Percentiles rank a stretch among this genome's conserved stretches.
Evolutionary conservation across 2,113 vertebrate genomes (phyloP).

Genomic region (Ploceus nigricollis): DNA sequence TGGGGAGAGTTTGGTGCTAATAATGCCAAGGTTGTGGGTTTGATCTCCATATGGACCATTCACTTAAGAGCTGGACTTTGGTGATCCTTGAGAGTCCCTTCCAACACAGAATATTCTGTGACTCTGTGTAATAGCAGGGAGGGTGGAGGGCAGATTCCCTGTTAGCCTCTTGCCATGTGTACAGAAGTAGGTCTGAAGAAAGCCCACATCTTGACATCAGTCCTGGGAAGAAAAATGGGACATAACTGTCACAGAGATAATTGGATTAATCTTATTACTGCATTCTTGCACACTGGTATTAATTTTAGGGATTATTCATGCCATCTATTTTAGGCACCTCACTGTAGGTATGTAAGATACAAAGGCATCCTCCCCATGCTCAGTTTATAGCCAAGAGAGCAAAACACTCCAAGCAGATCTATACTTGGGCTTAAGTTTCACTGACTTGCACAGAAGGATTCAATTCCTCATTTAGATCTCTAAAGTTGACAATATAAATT

Average conservation of each 20-base stretch:
- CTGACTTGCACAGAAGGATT: background rate
- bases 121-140: background rate
- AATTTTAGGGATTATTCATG: background rate
- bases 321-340: background rate
- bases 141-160: background rate
- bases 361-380: background rate
- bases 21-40: background rate
- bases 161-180: background rate
- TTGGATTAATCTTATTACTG: background rate
- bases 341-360: background rate
- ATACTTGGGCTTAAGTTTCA: background rate
- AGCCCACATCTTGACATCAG: background rate
- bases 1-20: background rate
- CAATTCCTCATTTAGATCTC: constrained; percentile 1
- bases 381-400: background rate
- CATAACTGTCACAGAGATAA: background rate
- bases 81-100: background rate
- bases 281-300: background rate
- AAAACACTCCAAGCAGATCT: background rate
- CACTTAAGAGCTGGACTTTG: background rate
- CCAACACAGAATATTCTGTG: background rate
- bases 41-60: background rate
- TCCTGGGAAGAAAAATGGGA: background rate
- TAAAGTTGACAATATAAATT: background rate
- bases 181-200: background rate